Base-by-base conservation (phyloP, 2,113 vertebrate genomes). In the Nothobranchius kuhntae region DNA sequence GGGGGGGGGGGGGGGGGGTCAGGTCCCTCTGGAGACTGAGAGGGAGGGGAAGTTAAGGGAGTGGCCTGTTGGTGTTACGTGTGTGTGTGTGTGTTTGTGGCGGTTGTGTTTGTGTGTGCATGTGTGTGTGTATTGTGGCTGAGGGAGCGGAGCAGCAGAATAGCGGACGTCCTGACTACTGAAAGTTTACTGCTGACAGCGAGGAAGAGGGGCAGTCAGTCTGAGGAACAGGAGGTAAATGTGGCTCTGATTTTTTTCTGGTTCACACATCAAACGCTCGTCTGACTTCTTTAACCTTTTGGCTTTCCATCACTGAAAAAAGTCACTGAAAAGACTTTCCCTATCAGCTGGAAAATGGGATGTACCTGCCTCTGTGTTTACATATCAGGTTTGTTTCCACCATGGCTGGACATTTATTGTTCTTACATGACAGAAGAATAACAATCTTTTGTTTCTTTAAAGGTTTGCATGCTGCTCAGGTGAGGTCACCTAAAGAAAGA, bases 21-120 rank as follows among this genome's bases (percentile, higher is more conserved):
- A 67, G 52, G 71, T 87, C 80, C 68, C 73, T 71, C 59, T 81
- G 77, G 87, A 87, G 82, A 85, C 83, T 61, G 81, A 73, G 86
- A 87, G 81, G 80, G 86, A 85, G 77, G 81, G 79, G 88, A 86
- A 87, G 86, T 84, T 35, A 71, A 74, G 81, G 88, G 86, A 89
- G 89, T 89, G 90, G 85, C 71, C 77, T 89, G 65, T 77, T 76
- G 65, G 83, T 87, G 65, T 55, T 84, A 14, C 74, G 50, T 82
- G 68, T 75, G 13, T 75, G 63, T 65, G 65, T 74, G 63, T 71
- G 63, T 79, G 68, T 72, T 60, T 54, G 69, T 77, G 81, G 71
- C 72, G 65, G 73, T 72, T 76, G 50, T 24, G 50, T 52, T 36
- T 6, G 38, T 57, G 52, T 71, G 61, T 46, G 75, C 53, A 59